Percentiles rank a stretch among this genome's conserved stretches.
These are phyloP conservation scores for Pseudorasbora parva DNA, from an alignment of 2,113 vertebrate species.

Conservation along the genomic window DNA sequence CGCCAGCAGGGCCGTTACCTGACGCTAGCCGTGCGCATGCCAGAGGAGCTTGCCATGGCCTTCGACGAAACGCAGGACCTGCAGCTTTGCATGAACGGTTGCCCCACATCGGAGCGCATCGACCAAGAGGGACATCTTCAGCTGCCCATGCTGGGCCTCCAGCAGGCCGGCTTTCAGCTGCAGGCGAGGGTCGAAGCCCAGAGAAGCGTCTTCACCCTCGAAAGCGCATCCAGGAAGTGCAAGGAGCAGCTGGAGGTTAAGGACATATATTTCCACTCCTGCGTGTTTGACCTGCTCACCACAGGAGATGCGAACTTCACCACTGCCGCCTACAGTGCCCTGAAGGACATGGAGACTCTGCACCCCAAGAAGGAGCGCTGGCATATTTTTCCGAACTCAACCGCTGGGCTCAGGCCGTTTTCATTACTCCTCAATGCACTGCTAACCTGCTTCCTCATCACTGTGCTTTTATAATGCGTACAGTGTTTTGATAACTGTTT, in stretches of 20 bases:
- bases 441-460: constrained; percentile 69
- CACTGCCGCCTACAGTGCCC: constrained; percentile 87
- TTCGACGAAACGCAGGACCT: constrained; percentile 91
- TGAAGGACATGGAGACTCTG: constrained; percentile 89
- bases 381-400: constrained; percentile 85
- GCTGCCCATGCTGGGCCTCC: constrained; percentile 72
- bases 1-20: constrained; percentile 91
- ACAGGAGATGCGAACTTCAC: constrained; percentile 95
- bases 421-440: constrained; percentile 60
- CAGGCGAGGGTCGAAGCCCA: constrained; percentile 56
- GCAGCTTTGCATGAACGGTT: constrained; percentile 93
- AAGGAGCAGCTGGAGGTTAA: constrained; percentile 86
- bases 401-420: constrained; percentile 14
- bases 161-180: constrained; percentile 56
- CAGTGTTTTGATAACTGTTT: constrained; percentile 45
- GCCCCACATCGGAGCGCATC: constrained; percentile 87
- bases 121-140: constrained; percentile 80
- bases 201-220: constrained; percentile 73
- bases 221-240: constrained; percentile 84
- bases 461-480: constrained; percentile 76
- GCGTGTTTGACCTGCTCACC: constrained; percentile 95
- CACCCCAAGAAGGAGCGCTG: constrained; percentile 88
- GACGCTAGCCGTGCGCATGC: constrained; percentile 90
- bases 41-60: constrained; percentile 84
- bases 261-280: constrained; percentile 96